phyloP scores from a whole-genome alignment of 2,797 vertebrate species.

The Furcifer pardalis region DNA sequence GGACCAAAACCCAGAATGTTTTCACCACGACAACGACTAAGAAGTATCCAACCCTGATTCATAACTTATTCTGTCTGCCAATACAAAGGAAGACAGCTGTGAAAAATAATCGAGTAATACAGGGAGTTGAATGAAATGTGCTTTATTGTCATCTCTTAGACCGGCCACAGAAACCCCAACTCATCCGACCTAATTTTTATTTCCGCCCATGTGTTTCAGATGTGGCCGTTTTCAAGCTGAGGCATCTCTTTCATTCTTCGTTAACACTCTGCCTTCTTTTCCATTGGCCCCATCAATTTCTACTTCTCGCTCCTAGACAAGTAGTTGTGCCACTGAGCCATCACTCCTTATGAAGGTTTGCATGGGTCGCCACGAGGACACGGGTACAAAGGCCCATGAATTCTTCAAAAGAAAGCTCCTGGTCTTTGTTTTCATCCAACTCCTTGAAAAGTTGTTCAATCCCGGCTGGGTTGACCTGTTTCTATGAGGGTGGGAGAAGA shows the following conservation, averaged over 20 bases:
- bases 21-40: too few relatives aligned
- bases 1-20: too few relatives aligned
- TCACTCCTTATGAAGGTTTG: constrained; percentile 46
- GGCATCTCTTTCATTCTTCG: not conserved
- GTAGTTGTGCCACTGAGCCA: not conserved
- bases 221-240: not conserved
- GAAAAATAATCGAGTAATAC: not conserved
- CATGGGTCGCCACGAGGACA: constrained; percentile 28
- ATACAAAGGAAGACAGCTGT: not conserved
- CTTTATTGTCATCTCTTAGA: not conserved
- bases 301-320: too few relatives aligned
- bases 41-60: too few relatives aligned
- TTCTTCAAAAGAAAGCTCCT: constrained; percentile 52
- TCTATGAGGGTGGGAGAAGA: not conserved
- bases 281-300: too few relatives aligned
- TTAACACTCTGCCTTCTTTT: too few relatives aligned
- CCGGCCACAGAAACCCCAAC: not conserved
- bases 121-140: not conserved
- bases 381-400: constrained; percentile 21
- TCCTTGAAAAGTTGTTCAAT: constrained; percentile 48
- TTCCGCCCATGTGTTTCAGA: too few relatives aligned
- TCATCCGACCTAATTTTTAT: too few relatives aligned
- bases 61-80: not conserved
- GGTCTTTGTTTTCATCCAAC: constrained; percentile 52
- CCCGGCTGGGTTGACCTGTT: accelerated